Evolutionary conservation across 1,140 invertebrate genomes (phyloP).

Genomic region (Frieseomelitta varia): DNA sequence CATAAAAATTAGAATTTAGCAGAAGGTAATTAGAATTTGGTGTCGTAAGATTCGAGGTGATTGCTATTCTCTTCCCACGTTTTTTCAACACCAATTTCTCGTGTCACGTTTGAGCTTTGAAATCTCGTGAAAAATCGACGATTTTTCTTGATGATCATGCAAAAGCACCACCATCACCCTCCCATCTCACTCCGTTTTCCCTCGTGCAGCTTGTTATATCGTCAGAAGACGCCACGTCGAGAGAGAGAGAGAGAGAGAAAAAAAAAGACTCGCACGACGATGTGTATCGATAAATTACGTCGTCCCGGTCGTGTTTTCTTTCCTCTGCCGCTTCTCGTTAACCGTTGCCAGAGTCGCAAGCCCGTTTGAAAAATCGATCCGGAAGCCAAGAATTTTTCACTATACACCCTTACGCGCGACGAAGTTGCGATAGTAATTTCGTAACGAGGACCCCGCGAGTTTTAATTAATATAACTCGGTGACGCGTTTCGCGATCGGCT

Average conservation of each 20-base stretch:
- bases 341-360: not conserved
- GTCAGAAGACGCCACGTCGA: not conserved
- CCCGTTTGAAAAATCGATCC: not conserved
- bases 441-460: no score
- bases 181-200: not conserved
- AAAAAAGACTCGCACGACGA: not conserved
- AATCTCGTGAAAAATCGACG: not conserved
- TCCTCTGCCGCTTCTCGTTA: not conserved
- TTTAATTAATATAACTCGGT: no score
- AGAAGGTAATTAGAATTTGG: no score
- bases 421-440: no score
- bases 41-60: no score
- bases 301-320: not conserved
- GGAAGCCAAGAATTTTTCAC: not conserved
- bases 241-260: not conserved
- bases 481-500: no score
- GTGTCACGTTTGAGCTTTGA: no score
- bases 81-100: no score
- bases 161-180: not conserved
- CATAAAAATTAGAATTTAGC: no score
- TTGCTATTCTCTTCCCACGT: no score
- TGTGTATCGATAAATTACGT: not conserved
- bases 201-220: not conserved
- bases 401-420: no score
- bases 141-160: slow-evolving; percentile 3